These are phyloP conservation scores for Mythimna loreyi DNA, from an alignment of 2,888 invertebrate genomes.

Conservation along the genomic window DNA sequence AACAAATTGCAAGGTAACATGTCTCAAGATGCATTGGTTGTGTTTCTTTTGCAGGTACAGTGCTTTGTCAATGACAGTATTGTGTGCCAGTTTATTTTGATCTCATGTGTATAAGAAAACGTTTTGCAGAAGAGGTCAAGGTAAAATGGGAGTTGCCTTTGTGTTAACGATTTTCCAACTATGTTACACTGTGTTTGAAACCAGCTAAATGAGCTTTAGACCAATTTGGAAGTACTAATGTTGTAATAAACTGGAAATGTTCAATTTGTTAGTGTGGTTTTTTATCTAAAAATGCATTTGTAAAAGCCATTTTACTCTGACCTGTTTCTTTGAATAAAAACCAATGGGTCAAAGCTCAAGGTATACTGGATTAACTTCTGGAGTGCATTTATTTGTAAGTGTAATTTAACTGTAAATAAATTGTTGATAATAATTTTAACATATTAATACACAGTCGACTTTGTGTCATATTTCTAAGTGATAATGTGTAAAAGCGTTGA, in stretches of 20 bases:
- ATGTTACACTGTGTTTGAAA: constrained; percentile 18
- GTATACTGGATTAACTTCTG: constrained; percentile 1
- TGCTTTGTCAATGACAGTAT: constrained; percentile 35
- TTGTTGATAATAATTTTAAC: background rate
- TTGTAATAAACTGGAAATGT: background rate
- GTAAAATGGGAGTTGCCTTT: constrained; percentile 6
- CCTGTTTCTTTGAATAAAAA: background rate
- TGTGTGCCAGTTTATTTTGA: constrained; percentile 51
- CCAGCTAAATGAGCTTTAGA: background rate
- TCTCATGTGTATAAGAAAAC: constrained; percentile 39
- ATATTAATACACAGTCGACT: constrained; percentile 1
- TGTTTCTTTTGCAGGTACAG: constrained; percentile 11
- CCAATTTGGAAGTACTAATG: background rate
- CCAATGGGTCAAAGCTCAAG: background rate
- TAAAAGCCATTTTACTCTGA: background rate
- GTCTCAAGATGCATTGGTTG: constrained; percentile 52
- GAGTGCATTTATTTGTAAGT: constrained; percentile 27
- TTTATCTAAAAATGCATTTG: background rate
- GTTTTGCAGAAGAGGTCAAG: constrained; percentile 33
- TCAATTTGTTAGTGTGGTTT: background rate
- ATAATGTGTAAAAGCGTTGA: constrained; percentile 10
- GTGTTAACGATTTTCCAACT: constrained; percentile 33
- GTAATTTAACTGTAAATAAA: background rate
- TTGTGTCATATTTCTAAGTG: constrained; percentile 20
- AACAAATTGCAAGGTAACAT: constrained; percentile 36